Base-by-base conservation (phyloP, 2,888 invertebrate genomes). In the Pyrrhopygopsis socrates region DNA sequence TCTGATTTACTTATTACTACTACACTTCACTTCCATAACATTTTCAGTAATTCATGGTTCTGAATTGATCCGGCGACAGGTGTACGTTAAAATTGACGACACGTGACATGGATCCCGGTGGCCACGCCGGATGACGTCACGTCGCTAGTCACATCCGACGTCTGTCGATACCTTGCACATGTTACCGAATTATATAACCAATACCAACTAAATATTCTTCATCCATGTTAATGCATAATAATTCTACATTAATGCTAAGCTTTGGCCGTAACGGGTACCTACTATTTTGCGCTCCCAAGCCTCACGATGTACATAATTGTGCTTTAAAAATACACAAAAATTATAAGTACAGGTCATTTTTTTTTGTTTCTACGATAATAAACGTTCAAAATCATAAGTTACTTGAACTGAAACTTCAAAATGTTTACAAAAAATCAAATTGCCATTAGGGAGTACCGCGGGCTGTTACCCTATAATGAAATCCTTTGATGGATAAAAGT, bases 41-140 rank as follows among this genome's bases (percentile, higher is more conserved):
- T 11, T 50, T 27, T 71, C 2, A 71, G 20, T 0, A 22, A 18
- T 22, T 58, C n/a, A 34, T 24, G 29, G 24, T 73, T 34, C 34
- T 54, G 20, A 8, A 70, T 29, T 29, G 73, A 13, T 29, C 41
- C 38, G n/a, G 29, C 18, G n/a, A 41, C 87, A 27, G 41, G 63
- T 89, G 86, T 89, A 90, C 95, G 95, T 94, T 95, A 95, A 95
- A 96, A 96, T 96, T 95, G 96, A 95, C 96, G 96, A 96, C 97
- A 96, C 95, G 96, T 96, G 96, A 95, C 94, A 95, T 91, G 91
- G 95, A 95, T 95, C 94, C 93, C 94, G 92, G 89, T 84, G 93
- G 93, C 94, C 88, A 80, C 94, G 96, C 95, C 96, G 97, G 97
- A 96, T 95, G 95, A 95, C 95, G 96, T 97, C 97, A 97, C 96